phyloP scores from a whole-genome alignment of 2,888 invertebrate genomes.

The Pterobdella sp. region DNA sequence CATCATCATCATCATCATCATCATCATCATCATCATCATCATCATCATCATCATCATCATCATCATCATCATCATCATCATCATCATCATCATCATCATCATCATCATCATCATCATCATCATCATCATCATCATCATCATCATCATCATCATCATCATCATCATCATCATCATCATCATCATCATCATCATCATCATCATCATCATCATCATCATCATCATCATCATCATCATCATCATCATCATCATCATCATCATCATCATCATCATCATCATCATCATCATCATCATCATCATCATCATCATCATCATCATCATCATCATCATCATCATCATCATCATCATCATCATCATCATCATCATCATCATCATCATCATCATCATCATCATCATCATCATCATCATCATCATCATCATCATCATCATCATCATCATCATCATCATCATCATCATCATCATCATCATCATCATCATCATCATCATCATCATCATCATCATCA shows the following conservation, averaged over 20 bases:
- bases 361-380: constrained; percentile 21
- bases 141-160: constrained; percentile 14
- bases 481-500: constrained; percentile 23
- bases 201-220: constrained; percentile 6
- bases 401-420: constrained; percentile 14
- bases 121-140: constrained; percentile 5
- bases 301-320: constrained; percentile 15
- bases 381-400: constrained; percentile 21
- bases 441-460: constrained; percentile 27
- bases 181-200: constrained; percentile 7
- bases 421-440: constrained; percentile 28
- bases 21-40: constrained; percentile 12
- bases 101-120: constrained; percentile 6
- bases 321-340: constrained; percentile 1
- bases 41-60: constrained; percentile 2
- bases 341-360: neutral
- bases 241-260: constrained; percentile 8
- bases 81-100: constrained; percentile 13
- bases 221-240: constrained; percentile 14
- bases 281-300: constrained; percentile 9
- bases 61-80: constrained; percentile 12
- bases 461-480: constrained; percentile 27
- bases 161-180: constrained; percentile 9
- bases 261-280: constrained; percentile 27
- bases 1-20: constrained; percentile 11